Base-by-base conservation (phyloP, 1,140 invertebrate species). In the Grapholita molesta region DNA sequence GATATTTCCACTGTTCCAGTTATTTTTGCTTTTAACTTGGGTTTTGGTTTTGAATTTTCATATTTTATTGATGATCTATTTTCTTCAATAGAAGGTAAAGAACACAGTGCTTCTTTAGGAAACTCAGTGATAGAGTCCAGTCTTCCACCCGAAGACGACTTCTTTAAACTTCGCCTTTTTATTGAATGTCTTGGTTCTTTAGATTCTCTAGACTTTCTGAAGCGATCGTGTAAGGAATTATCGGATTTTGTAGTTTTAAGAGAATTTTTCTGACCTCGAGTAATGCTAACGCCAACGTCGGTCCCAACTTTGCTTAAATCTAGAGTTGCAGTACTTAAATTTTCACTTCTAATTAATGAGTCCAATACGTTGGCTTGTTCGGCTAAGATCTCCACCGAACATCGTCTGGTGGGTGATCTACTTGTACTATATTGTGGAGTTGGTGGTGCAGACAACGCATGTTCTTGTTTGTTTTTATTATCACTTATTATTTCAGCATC, bases 341-440 rank as follows among this genome's bases (percentile, higher is more conserved):
- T 92, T 84, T 93, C 93, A 72, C 85, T 83, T 72, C 87, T 85
- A 30, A 93, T 92, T 69, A 93, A 79, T 21, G 91, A 88, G 76
- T 93, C 93, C 61, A 93, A 85, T 69, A 93, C 74, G 42, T 80
- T 83, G 24, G 92, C 89, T 78, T 93, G 92, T 84, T 93, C 92
- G 57, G 92, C 92, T 69, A 91, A 82, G 48, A 92, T 79, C 71
- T 93, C 93, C 74, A 92, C 87, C 0, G 93, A 93, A 77, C 87
- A 92, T 71, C 93, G 84, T 72, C 92, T 79, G 75, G 87, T 74
- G 76, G 79, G 67, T 74, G 83, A 85, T 84, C 87, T 75, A 81
- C 83, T 74, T 73, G 82, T 67, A 78, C 33, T 28, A 57, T 66
- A 69, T 21, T 15, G 65, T 70, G 52, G 18, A 15, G 69, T 64